Evolutionary conservation across 2,888 invertebrate species (phyloP).

Genomic region (Pachymerium ferrugineum): DNA sequence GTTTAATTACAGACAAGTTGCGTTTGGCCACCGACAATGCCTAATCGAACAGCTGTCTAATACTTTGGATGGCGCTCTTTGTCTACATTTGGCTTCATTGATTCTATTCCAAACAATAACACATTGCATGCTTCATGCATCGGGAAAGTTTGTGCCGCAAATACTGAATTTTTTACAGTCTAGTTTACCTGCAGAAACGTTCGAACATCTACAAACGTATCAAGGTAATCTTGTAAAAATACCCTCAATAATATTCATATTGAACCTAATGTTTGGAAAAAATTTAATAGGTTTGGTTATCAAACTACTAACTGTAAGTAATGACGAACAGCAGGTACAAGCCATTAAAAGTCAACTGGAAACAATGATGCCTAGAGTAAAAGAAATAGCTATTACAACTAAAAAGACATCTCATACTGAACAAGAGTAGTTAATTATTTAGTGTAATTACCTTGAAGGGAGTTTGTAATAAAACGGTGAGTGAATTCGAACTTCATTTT

Average conservation of each 20-base stretch:
- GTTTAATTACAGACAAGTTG: conserved; percentile 56
- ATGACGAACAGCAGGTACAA: conserved; percentile 50
- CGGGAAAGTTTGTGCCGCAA: conserved; percentile 83
- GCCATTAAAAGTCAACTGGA: conserved; percentile 52
- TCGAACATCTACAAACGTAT: conserved; percentile 60
- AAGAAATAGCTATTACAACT: conserved; percentile 39
- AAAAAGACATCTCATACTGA: conserved; percentile 35
- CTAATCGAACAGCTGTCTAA: conserved; percentile 66
- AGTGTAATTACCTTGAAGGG: too few species aligned
- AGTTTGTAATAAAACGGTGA: too few species aligned
- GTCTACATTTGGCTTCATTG: conserved; percentile 68
- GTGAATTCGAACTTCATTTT: too few species aligned
- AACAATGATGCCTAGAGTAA: conserved; percentile 40
- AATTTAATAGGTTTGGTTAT: conserved; percentile 58
- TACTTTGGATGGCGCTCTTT: conserved; percentile 69
- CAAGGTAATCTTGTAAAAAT: conserved; percentile 70
- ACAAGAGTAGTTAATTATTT: background rate
- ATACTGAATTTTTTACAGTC: conserved; percentile 65
- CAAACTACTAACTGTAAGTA: conserved; percentile 53
- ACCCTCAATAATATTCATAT: background rate
- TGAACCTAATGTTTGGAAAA: background rate
- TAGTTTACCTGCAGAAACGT: conserved; percentile 62
- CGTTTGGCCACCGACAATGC: conserved; percentile 73
- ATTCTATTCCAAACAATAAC: conserved; percentile 74
- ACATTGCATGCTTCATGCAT: conserved; percentile 80